Base-by-base conservation (phyloP, 2,113 vertebrate genomes). In the Mormoops blainvillei region DNA sequence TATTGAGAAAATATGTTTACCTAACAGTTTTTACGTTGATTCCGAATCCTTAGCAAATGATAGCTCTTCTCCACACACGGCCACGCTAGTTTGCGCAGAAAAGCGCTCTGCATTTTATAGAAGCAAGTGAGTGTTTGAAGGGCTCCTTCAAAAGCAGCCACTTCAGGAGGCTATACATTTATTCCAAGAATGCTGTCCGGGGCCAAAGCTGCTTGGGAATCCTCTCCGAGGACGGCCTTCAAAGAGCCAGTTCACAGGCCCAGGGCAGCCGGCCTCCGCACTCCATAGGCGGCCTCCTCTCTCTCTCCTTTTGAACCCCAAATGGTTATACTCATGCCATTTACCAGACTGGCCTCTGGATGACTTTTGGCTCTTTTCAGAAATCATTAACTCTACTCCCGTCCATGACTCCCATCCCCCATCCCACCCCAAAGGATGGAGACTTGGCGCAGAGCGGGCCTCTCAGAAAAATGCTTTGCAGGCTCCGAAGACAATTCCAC, bases 331-430 rank as follows among this genome's bases (percentile, higher is more conserved):
- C 78, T 95, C 94, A 97, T 0, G 12, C 38, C 73, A 56, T 88
- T 96, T 86, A 86, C 93, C 63, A 96, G 88, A 78, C 9, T 97
- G 93, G 71, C 94, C 94, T 97, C 82, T 96, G 96, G 93, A 97
- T 96, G 93, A 95, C 94, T 93, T 91, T 93, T 18, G 10, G 50
- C 68, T 96, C 94, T 96, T 98, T 97, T 91, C 97, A 97, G 93
- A 98, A 97, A 93, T 96, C 94, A 89, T 97, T 96, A 91, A 86
- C 94, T 96, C 76, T 78, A 87, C 73, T 94, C 89, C 86, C 82
- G 87, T 94, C 86, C 85, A 28, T 83, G 86, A 73, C 45, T 54
- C 93, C 93, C 94, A 93, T 77, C 85, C 93, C 93, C 88, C 83
- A 74, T 10, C 74, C 61, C 38, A 52, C 81, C 92, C 87, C 76